Evolutionary conservation across 2,888 invertebrate species (phyloP).

Genomic region (Sphecodes monilicornis): DNA sequence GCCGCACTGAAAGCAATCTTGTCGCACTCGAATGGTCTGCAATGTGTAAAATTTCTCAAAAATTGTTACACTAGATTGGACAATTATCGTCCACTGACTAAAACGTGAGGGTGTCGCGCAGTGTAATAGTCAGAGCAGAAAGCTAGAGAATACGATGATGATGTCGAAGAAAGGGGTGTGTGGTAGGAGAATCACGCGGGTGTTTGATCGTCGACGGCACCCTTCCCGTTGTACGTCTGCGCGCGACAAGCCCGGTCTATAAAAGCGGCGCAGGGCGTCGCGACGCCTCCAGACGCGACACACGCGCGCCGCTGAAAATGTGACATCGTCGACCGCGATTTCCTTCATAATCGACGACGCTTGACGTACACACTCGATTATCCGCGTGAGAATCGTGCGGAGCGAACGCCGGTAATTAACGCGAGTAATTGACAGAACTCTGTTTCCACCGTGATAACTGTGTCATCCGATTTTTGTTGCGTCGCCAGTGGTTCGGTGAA

Average conservation of each 20-base stretch:
- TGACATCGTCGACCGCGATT: constrained; percentile 55
- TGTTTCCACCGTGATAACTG: background rate
- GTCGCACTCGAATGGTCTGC: no score
- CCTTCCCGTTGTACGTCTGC: constrained; percentile 76
- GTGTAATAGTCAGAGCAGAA: background rate
- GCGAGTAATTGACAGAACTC: background rate
- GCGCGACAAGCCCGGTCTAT: constrained; percentile 76
- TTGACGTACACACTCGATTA: background rate
- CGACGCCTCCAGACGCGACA: constrained; percentile 81
- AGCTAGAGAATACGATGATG: background rate
- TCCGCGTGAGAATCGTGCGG: constrained; percentile 11
- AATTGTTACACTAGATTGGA: no score
- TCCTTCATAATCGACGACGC: background rate
- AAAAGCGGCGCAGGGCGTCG: constrained; percentile 79
- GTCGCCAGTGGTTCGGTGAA: constrained; percentile 24
- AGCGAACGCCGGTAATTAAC: background rate
- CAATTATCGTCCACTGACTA: no score
- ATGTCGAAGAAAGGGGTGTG: background rate
- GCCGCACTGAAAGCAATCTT: no score
- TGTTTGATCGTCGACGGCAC: constrained; percentile 50
- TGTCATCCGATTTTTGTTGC: background rate
- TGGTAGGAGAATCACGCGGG: constrained; percentile 24
- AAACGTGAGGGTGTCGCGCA: background rate
- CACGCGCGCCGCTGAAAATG: constrained; percentile 79
- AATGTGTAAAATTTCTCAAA: no score